phyloP scores from a whole-genome alignment of 1,140 invertebrate species.

The Lithobius niger region DNA sequence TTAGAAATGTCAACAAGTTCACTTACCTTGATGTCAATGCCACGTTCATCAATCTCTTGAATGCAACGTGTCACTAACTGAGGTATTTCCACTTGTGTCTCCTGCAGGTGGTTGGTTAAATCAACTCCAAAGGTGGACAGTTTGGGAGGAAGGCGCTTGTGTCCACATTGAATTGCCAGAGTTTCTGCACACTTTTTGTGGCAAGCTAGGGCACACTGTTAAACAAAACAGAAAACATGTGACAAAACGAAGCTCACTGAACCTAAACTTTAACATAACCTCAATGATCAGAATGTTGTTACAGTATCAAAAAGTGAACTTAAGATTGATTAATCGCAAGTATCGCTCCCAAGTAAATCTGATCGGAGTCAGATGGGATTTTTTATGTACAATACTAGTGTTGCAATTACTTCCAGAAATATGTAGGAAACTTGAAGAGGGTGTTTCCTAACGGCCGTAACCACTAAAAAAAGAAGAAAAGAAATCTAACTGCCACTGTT shows the following conservation, averaged over 20 bases:
- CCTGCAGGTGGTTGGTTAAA: constrained; percentile 36
- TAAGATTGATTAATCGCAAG: too few species aligned
- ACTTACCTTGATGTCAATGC: constrained; percentile 37
- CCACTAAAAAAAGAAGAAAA: too few species aligned
- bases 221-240: constrained; percentile 11
- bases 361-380: too few species aligned
- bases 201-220: constrained; percentile 34
- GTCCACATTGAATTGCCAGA: constrained; percentile 33
- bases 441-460: too few species aligned
- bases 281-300: background rate
- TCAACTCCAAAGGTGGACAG: constrained; percentile 44
- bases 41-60: constrained; percentile 40
- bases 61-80: constrained; percentile 41
- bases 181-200: constrained; percentile 39
- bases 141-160: constrained; percentile 29
- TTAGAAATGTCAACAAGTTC: too few species aligned
- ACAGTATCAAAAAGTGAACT: background rate
- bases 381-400: too few species aligned
- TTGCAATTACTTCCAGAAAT: too few species aligned
- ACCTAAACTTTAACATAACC: background rate
- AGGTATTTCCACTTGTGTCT: constrained; percentile 36
- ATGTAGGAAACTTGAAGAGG: too few species aligned
- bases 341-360: too few species aligned
- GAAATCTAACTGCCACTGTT: too few species aligned
- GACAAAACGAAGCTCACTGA: background rate